Conservation (phyloP, 2,797 vertebrate genomes). For the Carcharodon carcharias region DNA sequence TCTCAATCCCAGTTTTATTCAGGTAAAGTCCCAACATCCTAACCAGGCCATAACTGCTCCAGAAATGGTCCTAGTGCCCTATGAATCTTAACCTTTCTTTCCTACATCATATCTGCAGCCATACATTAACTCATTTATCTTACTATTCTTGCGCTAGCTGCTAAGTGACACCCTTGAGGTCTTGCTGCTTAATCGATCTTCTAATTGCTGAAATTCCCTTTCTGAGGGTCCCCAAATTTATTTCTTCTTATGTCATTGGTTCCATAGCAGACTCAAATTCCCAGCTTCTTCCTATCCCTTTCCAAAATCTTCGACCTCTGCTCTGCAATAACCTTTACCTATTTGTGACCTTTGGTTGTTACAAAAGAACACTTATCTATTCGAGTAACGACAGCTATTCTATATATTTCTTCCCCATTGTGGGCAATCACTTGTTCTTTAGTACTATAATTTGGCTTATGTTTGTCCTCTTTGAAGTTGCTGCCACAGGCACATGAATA, state of each 20-base stretch:
- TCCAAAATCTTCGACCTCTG: background rate
- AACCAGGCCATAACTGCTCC: background rate
- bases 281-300: background rate
- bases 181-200: background rate
- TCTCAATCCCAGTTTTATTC: background rate
- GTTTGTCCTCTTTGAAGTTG: background rate
- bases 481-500: background rate
- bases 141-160: background rate
- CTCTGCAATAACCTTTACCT: background rate
- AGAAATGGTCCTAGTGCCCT: background rate
- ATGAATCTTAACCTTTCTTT: background rate
- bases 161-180: background rate
- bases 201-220: background rate
- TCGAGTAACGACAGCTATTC: background rate
- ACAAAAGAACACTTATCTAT: background rate
- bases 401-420: background rate
- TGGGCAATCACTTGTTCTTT: background rate
- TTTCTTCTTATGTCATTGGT: background rate
- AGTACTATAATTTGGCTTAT: background rate
- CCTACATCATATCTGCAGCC: background rate
- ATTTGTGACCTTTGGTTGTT: background rate
- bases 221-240: background rate
- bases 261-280: background rate
- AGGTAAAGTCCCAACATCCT: background rate
- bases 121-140: background rate